Evolutionary conservation across 2,888 invertebrate species (phyloP).

Genomic region (Parnassius mnemosyne): DNA sequence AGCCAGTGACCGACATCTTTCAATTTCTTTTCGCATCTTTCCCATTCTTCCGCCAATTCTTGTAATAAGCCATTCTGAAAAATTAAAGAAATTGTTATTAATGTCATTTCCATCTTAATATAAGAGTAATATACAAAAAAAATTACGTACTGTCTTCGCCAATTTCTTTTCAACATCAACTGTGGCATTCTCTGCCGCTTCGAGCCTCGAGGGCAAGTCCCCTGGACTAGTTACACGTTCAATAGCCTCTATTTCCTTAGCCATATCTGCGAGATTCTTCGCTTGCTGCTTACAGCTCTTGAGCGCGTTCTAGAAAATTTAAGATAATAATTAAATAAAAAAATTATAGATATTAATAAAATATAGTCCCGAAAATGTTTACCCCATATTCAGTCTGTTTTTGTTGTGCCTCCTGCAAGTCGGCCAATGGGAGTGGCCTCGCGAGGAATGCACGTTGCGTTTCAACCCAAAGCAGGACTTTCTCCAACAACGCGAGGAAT

Average conservation of each 20-base stretch:
- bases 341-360: not conserved
- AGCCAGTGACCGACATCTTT: slow-evolving; percentile 94
- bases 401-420: slow-evolving; percentile 89
- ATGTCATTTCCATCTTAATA: no score
- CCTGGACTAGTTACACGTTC: slow-evolving; percentile 91
- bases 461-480: slow-evolving; percentile 90
- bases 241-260: slow-evolving; percentile 92
- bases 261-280: slow-evolving; percentile 95
- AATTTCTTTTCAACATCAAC: slow-evolving; percentile 91
- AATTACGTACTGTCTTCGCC: slow-evolving; percentile 87
- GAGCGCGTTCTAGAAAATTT: slow-evolving; percentile 85
- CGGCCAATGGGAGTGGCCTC: slow-evolving; percentile 88
- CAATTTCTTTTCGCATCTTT: slow-evolving; percentile 96
- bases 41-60: slow-evolving; percentile 97
- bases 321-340: slow-evolving; percentile 22
- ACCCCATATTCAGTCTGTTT: slow-evolving; percentile 94
- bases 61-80: slow-evolving; percentile 91
- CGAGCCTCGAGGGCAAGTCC: slow-evolving; percentile 91
- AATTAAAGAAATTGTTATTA: slow-evolving; percentile 26
- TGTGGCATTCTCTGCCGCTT: slow-evolving; percentile 92
- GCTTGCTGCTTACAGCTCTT: slow-evolving; percentile 93
- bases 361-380: slow-evolving; percentile 33
- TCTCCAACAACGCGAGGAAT: slow-evolving; percentile 90
- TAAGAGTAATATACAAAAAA: not conserved
- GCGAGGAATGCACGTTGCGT: slow-evolving; percentile 90